phyloP scores from a whole-genome alignment of 2,888 invertebrate genomes.

The Monochamus alternatus region DNA sequence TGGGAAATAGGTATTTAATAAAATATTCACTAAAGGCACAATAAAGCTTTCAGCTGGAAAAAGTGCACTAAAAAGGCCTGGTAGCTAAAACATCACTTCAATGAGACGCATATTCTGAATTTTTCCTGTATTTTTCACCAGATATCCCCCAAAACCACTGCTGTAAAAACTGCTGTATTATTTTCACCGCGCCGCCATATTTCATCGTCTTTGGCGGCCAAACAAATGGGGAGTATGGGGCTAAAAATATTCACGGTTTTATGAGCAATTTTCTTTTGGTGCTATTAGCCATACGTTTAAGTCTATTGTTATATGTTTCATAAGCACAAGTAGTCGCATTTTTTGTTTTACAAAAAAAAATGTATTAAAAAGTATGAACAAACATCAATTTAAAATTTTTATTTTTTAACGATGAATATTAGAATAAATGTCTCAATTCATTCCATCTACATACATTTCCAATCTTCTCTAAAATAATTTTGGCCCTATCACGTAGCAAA shows the following conservation, averaged over 20 bases:
- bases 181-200: neutral
- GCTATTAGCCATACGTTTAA: neutral
- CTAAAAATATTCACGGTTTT: neutral
- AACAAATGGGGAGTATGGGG: neutral
- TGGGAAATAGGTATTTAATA: no score
- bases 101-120: no score
- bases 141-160: neutral
- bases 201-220: neutral
- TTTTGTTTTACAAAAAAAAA: neutral
- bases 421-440: no score
- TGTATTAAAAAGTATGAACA: neutral
- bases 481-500: no score
- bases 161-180: neutral
- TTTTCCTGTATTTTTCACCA: no score
- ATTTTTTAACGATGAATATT: no score
- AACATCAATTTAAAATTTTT: neutral
- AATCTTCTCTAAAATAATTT: no score
- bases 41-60: no score
- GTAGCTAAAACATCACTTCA: no score
- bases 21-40: no score
- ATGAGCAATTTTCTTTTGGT: neutral
- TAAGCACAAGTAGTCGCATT: neutral
- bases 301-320: neutral
- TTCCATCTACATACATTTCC: no score
- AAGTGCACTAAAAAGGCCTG: no score